Evolutionary conservation across 35 echinoderm and acorn worm genomes (phyloP), one percentile per base, ranked within the genome.

Genomic region (Strongylocentrotus purpuratus): DNA sequence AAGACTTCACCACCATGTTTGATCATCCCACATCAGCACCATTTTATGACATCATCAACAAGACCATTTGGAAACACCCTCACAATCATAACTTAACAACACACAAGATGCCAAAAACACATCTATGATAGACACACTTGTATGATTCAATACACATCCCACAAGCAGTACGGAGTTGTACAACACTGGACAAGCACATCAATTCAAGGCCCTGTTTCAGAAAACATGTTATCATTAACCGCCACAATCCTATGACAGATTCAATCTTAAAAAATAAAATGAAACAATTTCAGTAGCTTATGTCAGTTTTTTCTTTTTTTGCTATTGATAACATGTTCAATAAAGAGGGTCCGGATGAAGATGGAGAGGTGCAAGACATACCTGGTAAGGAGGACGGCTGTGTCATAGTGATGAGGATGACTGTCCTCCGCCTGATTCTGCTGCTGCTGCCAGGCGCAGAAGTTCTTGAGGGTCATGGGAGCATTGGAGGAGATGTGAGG

Each of bases 331-430:
- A 78, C 28, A 78, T 28, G 20, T 78, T n/a, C 5, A 0, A 78
- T 78, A 4, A 78, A n/a, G 25, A 78, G 28, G 28, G 65, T 18
- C 65, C 11, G 7, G 6, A 94, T 85, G 31, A 94, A 41, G 33
- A 94, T 61, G 31, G 31, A 4, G 33, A 41, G 35, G 17, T 46
- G 31, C 35, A 20, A n/a, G 31, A 90, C 96, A 91, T 96, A 96
- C 96, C 94, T 96, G 87, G 96, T 96, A 31, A 96, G 88, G 86
- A 96, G 96, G 32, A 96, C 87, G 48, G 96, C 96, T 5, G 96
- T 96, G 94, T 96, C 96, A 91, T 94, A 96, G 50, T 96, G 96
- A 85, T 96, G 96, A 85, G 96, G 96, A 58, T 96, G 96, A 58
- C 33, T 90, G 59, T 96, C 96, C 20, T 96, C 86, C 32, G 46